A percentile compares a stretch with the other conserved stretches of the same genome.
These are phyloP conservation scores for Thamnophis sirtalis DNA, from an alignment of 2,113 vertebrate species.

Conservation along the genomic window DNA sequence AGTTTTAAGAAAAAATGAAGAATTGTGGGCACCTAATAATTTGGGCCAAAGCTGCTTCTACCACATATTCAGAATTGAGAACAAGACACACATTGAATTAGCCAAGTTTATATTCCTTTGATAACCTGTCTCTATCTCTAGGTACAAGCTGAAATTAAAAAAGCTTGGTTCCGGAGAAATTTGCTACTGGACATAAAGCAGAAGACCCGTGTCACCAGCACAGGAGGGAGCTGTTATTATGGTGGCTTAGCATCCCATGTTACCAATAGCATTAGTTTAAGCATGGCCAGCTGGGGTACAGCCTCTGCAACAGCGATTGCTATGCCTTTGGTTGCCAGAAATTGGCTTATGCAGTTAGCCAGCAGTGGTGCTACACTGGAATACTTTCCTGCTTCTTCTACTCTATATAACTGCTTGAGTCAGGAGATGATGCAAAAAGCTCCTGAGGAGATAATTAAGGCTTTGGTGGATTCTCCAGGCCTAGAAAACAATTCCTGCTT, in stretches of 20 bases:
- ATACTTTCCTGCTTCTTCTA: constrained; percentile 72
- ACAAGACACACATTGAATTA: neutral
- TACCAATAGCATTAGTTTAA: constrained; percentile 80
- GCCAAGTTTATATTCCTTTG: neutral
- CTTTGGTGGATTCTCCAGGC: neutral
- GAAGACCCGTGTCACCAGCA: constrained; percentile 83
- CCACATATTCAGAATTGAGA: neutral
- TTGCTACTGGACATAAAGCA: constrained; percentile 89
- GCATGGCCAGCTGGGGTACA: constrained; percentile 52
- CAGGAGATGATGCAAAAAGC: constrained; percentile 55
- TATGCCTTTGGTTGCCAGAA: constrained; percentile 76
- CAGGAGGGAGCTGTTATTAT: constrained; percentile 79
- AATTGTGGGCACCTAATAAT: neutral
- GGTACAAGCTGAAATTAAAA: constrained; percentile 97
- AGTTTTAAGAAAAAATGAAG: neutral
- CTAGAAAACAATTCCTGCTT: neutral
- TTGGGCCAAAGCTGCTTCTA: neutral
- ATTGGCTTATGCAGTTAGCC: constrained; percentile 24
- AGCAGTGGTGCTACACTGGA: constrained; percentile 55
- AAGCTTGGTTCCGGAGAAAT: constrained; percentile 87
- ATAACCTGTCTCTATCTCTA: constrained; percentile 43
- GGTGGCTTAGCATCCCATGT: constrained; percentile 83
- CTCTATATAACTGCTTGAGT: constrained; percentile 69
- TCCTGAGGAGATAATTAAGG: fast-evolving
- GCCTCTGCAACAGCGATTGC: constrained; percentile 52